Conservation (phyloP, 2,888 invertebrate genomes). For the Aquatica leii region DNA sequence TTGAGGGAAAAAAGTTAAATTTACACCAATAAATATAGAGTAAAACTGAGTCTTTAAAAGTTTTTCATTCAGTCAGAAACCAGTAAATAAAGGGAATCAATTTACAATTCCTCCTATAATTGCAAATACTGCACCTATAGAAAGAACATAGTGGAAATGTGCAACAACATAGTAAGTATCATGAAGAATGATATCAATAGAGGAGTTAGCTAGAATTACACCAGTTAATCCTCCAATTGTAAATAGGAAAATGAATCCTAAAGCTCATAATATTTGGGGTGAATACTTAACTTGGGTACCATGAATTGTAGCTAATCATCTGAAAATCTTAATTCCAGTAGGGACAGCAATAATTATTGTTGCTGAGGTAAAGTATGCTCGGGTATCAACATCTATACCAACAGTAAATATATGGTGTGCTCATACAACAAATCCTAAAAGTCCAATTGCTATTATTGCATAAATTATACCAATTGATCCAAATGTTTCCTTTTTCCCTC, state of each 20-base stretch:
- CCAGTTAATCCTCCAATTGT: slow-evolving; percentile 78
- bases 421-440: slow-evolving; percentile 85
- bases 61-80: slow-evolving; percentile 66
- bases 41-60: slow-evolving; percentile 75
- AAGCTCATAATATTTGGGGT: slow-evolving; percentile 69
- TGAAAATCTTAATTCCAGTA: slow-evolving; percentile 85
- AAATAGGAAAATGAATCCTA: slow-evolving; percentile 82
- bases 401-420: slow-evolving; percentile 87
- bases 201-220: slow-evolving; percentile 75
- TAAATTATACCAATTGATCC: slow-evolving; percentile 80
- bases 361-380: no score
- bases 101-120: slow-evolving; percentile 77
- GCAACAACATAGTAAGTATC: slow-evolving; percentile 88
- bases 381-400: slow-evolving; percentile 83
- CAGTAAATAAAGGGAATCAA: no score
- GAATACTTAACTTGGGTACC: slow-evolving; percentile 70
- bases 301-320: slow-evolving; percentile 76
- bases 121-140: slow-evolving; percentile 81
- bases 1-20: slow-evolving; percentile 83
- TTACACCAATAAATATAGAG: slow-evolving; percentile 78
- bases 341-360: slow-evolving; percentile 89
- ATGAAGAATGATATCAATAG: slow-evolving; percentile 79
- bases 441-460: slow-evolving; percentile 83
- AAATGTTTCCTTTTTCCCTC: slow-evolving; percentile 78
- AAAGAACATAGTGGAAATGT: slow-evolving; percentile 83